Percentiles rank a stretch among this genome's conserved stretches.
phyloP scores from a whole-genome alignment of 2,797 vertebrate species.

The Smutsia temminckii region DNA sequence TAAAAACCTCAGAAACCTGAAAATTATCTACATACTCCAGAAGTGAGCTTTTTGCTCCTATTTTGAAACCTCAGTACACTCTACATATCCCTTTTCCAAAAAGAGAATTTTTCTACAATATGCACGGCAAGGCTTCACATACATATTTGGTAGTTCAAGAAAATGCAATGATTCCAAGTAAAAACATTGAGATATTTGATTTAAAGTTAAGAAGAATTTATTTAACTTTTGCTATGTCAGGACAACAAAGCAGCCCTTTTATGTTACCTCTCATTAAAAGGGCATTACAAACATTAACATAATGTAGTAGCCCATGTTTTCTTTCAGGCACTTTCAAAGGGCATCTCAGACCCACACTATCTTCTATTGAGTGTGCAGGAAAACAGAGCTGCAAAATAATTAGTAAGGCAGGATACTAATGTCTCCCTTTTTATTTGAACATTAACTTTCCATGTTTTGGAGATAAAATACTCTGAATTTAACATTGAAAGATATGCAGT shows the following conservation, averaged over 20 bases:
- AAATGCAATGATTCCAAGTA: conserved; percentile 78
- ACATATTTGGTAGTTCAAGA: conserved; percentile 43
- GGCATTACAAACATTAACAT: conserved; percentile 87
- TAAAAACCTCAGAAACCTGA: neutral
- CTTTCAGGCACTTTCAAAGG: conserved; percentile 87
- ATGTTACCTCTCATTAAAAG: conserved; percentile 79
- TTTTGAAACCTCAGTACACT: conserved; percentile 3
- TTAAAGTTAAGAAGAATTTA: conserved; percentile 83
- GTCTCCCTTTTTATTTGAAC: conserved; percentile 71
- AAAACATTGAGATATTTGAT: conserved; percentile 84
- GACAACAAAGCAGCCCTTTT: conserved; percentile 86
- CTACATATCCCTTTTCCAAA: neutral
- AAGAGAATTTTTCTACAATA: conserved; percentile 28
- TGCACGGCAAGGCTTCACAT: neutral
- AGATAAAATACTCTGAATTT: conserved; percentile 70
- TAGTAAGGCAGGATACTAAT: conserved; percentile 77
- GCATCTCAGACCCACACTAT: conserved; percentile 79
- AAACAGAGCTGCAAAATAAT: conserved; percentile 74
- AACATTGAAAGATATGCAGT: conserved; percentile 67
- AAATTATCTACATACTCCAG: neutral
- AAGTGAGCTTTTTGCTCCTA: conserved; percentile 1
- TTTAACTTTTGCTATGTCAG: conserved; percentile 83
- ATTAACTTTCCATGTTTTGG: conserved; percentile 42
- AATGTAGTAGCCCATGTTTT: conserved; percentile 83
- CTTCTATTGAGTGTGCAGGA: conserved; percentile 77